Base-by-base conservation (phyloP, 1,140 invertebrate genomes). In the Danaus melanippus region DNA sequence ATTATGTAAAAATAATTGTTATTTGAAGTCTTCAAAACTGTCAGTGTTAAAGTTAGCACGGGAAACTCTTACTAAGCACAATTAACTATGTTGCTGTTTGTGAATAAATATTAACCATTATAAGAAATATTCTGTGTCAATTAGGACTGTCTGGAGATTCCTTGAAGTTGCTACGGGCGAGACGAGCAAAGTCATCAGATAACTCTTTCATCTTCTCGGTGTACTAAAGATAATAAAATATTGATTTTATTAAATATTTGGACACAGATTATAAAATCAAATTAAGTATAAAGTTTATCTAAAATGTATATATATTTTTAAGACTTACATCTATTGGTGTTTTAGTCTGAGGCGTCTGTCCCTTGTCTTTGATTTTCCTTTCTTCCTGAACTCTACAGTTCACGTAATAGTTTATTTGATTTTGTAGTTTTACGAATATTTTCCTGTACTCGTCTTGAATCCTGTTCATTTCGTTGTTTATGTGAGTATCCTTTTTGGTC, bases 371-470 rank as follows among this genome's bases (percentile, higher is more conserved):
- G 1, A 60, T 40, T 46, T 71, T 74, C 10, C 60, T 69, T 43
- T 82, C 78, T 17, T 76, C 72, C 39, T 81, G 71, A 12, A 76
- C 46, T 10, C 77, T 58, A 10, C 71, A 69, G 52, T 76, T 76
- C 9, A 78, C 67, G 8, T 76, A 69, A 53, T 75, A 77, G 51
- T 77, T 83, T 21, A 84, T 65, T 53, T 80, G 76, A 21, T 63
- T 81, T 62, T 79, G 82, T 46, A 79, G 56, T 54, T 82, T 86
- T n/a, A 82, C 48, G 48, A 84, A 83, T 62, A 86, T 84, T 52
- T 79, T 80, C 21, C 77, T 66, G 57, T 88, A 88, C 50, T 83
- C 79, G 15, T 79, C 69, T 58, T 87, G 84, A 64, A 88, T 87
- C 42, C 85, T 71, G 42, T 76, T 76, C 60, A 88, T 75, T 73